These are phyloP conservation scores for Echinarachnius parma DNA, from an alignment of 53 echinoderm and acorn worm genomes.

Conservation along the genomic window DNA sequence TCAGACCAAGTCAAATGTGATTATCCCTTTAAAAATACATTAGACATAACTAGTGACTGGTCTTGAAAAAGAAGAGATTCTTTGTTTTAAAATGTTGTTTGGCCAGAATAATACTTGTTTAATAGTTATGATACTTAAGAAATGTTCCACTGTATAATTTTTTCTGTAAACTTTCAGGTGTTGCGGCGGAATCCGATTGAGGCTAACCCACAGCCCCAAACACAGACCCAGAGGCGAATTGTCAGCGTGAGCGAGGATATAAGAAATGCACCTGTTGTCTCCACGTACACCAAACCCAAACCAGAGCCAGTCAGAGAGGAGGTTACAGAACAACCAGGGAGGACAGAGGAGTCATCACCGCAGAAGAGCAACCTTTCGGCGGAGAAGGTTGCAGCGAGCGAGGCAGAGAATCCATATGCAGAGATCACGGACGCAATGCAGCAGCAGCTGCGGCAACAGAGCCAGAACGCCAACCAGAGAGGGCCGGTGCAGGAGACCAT, in stretches of 20 bases:
- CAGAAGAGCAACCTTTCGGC: conserved; percentile 12
- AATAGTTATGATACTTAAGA: too few species aligned
- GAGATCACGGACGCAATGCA: conserved; percentile 66
- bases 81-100: too few species aligned
- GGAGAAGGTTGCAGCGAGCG: conserved; percentile 25
- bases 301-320: conserved; percentile 3
- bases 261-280: conserved; percentile 39
- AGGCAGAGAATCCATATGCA: conserved; percentile 72
- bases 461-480: conserved; percentile 20
- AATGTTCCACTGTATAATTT: too few species aligned
- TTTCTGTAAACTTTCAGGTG: too few species aligned
- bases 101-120: too few species aligned
- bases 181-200: too few species aligned
- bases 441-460: conserved; percentile 25
- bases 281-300: not conserved
- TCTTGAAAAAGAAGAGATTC: too few species aligned
- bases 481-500: conserved; percentile 19
- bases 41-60: too few species aligned
- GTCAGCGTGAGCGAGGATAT: conserved; percentile 62
- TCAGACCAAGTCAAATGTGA: too few species aligned
- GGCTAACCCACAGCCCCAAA: too few species aligned
- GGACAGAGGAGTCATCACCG: conserved; percentile 14
- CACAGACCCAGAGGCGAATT: conserved; percentile 48
- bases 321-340: not conserved
- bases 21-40: too few species aligned